Base-by-base conservation (phyloP, 92 coral and sea anemone genomes). In the Diadumene lineata region DNA sequence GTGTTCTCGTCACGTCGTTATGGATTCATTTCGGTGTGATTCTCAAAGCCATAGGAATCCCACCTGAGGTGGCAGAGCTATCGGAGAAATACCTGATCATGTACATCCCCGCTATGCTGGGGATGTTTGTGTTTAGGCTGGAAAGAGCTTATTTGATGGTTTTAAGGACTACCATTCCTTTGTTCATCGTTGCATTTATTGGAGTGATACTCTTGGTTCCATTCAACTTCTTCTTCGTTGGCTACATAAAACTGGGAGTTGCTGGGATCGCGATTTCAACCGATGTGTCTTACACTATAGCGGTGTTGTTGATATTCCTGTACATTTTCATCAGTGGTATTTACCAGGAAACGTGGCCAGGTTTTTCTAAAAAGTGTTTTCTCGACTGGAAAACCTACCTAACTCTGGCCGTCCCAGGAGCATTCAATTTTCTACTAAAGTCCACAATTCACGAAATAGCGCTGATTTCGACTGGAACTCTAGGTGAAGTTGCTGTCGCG, bases 31-130 rank as follows among this genome's bases (percentile, higher is more conserved):
- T 66, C n/a, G 56, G 71, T 34, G 71, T 7, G 2, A 17, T 66
- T 66, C 29, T 66, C 6, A 66, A 34, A 66, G 23, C 22, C 13
- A 66, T 66, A 11, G 71, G 71, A 43, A 66, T 66, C 51, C 71
- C 50, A 22, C 18, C 48, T 8, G 51, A 26, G 18, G 71, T 66
- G 16, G 71, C 71, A 1, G 56, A 66, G 4, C 33, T 33, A 29
- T 31, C 71, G 26, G 71, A 66, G 22, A 10, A 17, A 22, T 66
- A 66, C 51, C 71, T 66, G 33, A 17, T 66, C 19, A 66, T 66
- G 71, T 66, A 31, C 71, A 66, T 66, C 11, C 71, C 71, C 8
- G 33, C 71, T 9, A 66, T 66, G 71, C 51, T 66, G 0, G 71
- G 50, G 29, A 66, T 66, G 19, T n/a, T n/a, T n/a, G n/a, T n/a